These are phyloP conservation scores for Ibycter americanus DNA, from an alignment of 2,797 vertebrate genomes.

Conservation along the genomic window DNA sequence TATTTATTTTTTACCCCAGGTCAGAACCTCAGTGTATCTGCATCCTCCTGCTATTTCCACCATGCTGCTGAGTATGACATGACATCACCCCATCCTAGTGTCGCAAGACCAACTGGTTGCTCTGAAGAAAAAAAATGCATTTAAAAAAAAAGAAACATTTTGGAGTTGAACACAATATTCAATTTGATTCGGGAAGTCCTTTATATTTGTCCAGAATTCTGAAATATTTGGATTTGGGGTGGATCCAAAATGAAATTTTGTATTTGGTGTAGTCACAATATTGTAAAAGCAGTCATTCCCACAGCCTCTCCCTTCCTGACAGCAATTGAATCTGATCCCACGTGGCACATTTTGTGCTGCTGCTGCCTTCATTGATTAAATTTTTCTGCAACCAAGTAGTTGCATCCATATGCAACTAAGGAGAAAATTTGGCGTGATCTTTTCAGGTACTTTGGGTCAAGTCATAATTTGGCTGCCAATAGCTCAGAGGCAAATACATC, in stretches of 20 bases:
- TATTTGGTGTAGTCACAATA: not conserved
- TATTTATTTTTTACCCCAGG: not conserved
- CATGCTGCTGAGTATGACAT: not conserved
- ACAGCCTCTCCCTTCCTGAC: not conserved
- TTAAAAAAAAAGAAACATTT: not conserved
- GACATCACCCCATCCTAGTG: not conserved
- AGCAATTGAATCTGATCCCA: not conserved
- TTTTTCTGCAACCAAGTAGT: slow-evolving; percentile 9
- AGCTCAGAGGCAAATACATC: slow-evolving; percentile 4
- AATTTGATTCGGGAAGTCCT: not conserved
- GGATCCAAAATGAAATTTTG: not conserved
- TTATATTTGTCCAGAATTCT: not conserved
- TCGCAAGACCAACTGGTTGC: not conserved
- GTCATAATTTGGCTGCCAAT: slow-evolving; percentile 27
- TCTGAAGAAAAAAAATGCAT: not conserved
- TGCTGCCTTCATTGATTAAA: slow-evolving; percentile 25
- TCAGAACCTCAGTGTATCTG: not conserved
- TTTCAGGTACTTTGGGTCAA: slow-evolving; percentile 26
- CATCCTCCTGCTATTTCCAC: not conserved
- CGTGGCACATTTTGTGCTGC: not conserved
- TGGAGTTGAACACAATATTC: not conserved
- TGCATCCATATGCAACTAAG: not conserved
- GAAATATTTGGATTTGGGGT: not conserved
- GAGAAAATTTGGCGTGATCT: not conserved
- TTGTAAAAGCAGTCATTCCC: slow-evolving; percentile 8